These are phyloP conservation scores for Muschampia plurimacula DNA, from an alignment of 2,888 invertebrate genomes.

Conservation along the genomic window DNA sequence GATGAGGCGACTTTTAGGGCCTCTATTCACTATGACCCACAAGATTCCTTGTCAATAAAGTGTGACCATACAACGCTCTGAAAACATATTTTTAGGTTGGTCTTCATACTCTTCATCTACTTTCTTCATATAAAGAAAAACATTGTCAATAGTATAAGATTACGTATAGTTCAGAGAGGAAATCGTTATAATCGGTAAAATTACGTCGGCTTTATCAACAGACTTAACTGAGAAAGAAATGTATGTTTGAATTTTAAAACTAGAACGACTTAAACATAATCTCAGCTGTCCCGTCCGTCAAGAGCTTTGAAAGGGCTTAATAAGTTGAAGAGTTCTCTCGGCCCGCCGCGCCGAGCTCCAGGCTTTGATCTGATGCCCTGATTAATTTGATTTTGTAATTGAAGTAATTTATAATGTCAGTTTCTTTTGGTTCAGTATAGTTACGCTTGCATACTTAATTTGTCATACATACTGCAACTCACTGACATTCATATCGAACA, in stretches of 20 bases:
- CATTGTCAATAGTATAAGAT: not conserved
- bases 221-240: not conserved
- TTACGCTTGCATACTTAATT: too few relatives aligned
- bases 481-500: too few relatives aligned
- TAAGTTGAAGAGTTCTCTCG: slow-evolving; percentile 2
- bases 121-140: too few relatives aligned
- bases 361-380: not conserved
- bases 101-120: too few relatives aligned
- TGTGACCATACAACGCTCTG: too few relatives aligned
- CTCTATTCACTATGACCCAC: too few relatives aligned
- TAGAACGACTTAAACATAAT: not conserved
- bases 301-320: slow-evolving; percentile 7
- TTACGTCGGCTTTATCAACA: not conserved
- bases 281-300: not conserved
- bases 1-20: too few relatives aligned
- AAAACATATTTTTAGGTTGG: too few relatives aligned
- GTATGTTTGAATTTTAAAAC: not conserved
- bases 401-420: not conserved
- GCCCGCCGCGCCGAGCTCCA: not conserved
- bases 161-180: not conserved
- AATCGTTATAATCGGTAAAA: not conserved
- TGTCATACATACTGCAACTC: too few relatives aligned
- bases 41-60: too few relatives aligned
- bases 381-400: not conserved
- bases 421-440: not conserved